A percentile compares a stretch with the other conserved stretches of the same genome.
These are phyloP conservation scores for Pangasius djambal DNA, from an alignment of 2,797 vertebrate species.

Conservation along the genomic window DNA sequence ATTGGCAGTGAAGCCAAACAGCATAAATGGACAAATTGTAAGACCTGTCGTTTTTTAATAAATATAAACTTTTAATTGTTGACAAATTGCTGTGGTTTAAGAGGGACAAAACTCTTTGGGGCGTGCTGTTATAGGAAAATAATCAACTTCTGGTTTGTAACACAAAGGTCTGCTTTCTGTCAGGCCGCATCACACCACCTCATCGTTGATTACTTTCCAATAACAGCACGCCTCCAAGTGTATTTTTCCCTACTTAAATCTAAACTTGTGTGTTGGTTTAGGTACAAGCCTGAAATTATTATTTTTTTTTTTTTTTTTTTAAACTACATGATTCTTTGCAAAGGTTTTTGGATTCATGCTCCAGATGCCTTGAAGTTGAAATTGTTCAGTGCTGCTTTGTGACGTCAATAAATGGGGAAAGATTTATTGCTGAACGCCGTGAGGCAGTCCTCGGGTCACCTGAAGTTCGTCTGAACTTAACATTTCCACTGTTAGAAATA, in stretches of 20 bases:
- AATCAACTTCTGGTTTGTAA: not conserved
- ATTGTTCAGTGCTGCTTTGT: not conserved
- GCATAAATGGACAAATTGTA: not conserved
- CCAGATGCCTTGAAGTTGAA: not conserved
- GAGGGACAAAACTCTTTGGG: not conserved
- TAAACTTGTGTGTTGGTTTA: not conserved
- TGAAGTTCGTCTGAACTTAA: not conserved
- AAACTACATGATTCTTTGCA: not conserved
- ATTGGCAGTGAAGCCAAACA: not conserved
- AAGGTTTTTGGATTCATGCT: not conserved
- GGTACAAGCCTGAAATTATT: too few relatives aligned
- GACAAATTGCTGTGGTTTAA: not conserved
- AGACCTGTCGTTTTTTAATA: not conserved
- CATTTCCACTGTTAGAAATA: not conserved
- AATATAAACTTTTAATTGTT: not conserved
- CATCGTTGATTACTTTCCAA: not conserved
- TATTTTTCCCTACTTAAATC: not conserved
- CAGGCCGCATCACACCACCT: not conserved
- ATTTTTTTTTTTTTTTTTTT: not conserved
- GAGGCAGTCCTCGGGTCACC: not conserved
- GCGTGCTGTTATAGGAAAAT: not conserved
- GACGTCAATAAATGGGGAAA: not conserved
- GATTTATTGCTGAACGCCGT: not conserved
- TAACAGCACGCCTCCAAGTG: not conserved
- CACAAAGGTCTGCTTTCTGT: not conserved